Base-by-base conservation (phyloP, 2,797 vertebrate genomes). In the Danio choprae region DNA sequence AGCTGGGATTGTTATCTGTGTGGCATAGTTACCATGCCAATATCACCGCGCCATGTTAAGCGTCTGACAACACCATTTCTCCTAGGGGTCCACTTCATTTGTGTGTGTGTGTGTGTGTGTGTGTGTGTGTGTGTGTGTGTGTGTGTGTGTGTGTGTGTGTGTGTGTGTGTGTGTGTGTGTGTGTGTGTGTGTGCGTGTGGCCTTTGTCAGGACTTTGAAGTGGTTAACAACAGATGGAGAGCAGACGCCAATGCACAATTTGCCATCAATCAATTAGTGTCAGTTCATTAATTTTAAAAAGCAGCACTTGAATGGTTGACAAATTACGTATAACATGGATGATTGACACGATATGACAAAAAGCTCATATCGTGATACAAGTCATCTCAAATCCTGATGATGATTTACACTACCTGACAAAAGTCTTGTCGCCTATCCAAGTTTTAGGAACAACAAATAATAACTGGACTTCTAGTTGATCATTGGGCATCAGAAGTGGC, bases 31-130 rank as follows among this genome's bases (percentile, higher is more conserved):
- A 55, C 74, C 82, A 84, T 58, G 84, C 75, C 77, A 41, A 74
- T 70, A 80, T 69, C 51, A 74, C 79, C 70, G 75, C 67, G 67
- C 83, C 80, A 75, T 79, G 83, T 78, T 72, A 69, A 53, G 16
- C 20, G 58, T 89, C 89, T 90, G 89, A 85, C 88, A 89, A 89
- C 88, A 89, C 89, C 87, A 82, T 71, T 65, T 74, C 81, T 68
- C 85, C 80, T 85, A 36, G 65, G 76, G 43, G 68, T 60, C 43
- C 73, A 80, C 80, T 82, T 82, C 53, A 64, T 79, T 78, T 76
- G 70, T 75, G 77, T 51, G 43, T 16, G 58, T 68, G 55, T 62
- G 77, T 29, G 29, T 1, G 29, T 44, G 3, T 1, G 29, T 44
- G 3, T 76, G 70, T 75, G 77, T 51, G 43, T 16, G 58, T 68